These are phyloP conservation scores for Rambutsinella grinnellia DNA, from an alignment of 2,888 invertebrate genomes.

Conservation along the genomic window DNA sequence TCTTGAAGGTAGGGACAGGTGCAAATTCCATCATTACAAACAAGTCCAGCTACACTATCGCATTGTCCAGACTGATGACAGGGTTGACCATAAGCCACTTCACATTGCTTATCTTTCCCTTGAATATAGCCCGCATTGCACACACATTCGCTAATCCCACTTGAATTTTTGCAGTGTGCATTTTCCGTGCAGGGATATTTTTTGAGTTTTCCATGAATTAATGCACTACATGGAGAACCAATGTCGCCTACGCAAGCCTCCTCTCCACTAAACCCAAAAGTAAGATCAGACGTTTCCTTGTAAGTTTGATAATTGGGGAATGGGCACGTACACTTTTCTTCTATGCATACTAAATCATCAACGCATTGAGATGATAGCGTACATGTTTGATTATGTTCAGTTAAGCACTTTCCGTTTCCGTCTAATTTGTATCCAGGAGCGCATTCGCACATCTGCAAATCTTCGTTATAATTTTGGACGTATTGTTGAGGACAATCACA, in stretches of 20 bases:
- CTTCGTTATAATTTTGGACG: not conserved
- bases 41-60: constrained; percentile 12
- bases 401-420: constrained; percentile 20
- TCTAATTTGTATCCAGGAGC: constrained; percentile 13
- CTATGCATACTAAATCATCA: constrained; percentile 26
- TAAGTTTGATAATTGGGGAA: constrained; percentile 35
- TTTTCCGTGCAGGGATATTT: too few relatives aligned
- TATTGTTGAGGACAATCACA: not conserved
- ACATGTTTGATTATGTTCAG: constrained; percentile 17
- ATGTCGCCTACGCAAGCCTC: constrained; percentile 16
- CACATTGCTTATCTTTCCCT: constrained; percentile 5
- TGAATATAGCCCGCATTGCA: constrained; percentile 31
- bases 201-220: not conserved
- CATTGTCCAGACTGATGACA: not conserved
- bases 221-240: constrained; percentile 20
- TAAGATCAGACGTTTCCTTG: too few relatives aligned
- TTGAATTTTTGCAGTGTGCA: not conserved
- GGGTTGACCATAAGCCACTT: constrained; percentile 3
- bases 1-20: constrained; percentile 20
- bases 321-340: constrained; percentile 20
- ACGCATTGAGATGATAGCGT: not conserved
- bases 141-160: constrained; percentile 17
- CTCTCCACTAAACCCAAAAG: too few relatives aligned
- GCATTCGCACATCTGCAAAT: too few relatives aligned
- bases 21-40: constrained; percentile 27